Percentiles rank a stretch among this genome's conserved stretches.
These are phyloP conservation scores for Philereme transversata DNA, from an alignment of 2,888 invertebrate genomes.

Conservation along the genomic window DNA sequence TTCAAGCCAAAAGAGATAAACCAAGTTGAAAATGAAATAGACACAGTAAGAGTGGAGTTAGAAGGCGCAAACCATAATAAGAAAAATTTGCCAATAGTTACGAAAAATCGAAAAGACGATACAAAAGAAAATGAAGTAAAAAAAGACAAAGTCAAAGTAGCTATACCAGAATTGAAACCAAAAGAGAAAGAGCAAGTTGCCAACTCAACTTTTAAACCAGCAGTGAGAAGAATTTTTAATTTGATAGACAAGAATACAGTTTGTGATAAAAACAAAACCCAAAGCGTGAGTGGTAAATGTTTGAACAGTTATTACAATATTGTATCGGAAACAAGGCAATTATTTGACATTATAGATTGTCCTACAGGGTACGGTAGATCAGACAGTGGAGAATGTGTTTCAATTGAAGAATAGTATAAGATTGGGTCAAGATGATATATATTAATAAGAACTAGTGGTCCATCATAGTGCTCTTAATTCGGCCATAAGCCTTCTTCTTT, in stretches of 20 bases:
- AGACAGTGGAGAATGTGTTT: conserved; percentile 24
- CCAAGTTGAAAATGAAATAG: no score
- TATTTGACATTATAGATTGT: conserved; percentile 12
- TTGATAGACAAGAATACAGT: neutral
- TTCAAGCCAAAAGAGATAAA: neutral
- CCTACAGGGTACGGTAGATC: conserved; percentile 23
- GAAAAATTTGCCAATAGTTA: no score
- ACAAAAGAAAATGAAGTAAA: neutral
- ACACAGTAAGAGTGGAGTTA: no score
- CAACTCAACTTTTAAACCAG: no score
- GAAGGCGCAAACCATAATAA: no score
- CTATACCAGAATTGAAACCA: neutral
- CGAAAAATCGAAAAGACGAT: neutral
- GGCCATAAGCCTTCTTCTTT: no score
- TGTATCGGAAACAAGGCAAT: neutral
- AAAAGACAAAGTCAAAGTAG: neutral
- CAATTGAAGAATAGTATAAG: conserved; percentile 24
- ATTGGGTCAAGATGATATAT: no score
- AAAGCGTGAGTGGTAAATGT: neutral
- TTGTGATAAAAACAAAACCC: neutral
- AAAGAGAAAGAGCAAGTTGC: neutral
- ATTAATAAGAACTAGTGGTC: no score
- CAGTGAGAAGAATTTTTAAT: no score
- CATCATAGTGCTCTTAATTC: no score
- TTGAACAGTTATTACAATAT: neutral